Conservation (phyloP, 1,140 invertebrate genomes). For the Heliconius congener region DNA sequence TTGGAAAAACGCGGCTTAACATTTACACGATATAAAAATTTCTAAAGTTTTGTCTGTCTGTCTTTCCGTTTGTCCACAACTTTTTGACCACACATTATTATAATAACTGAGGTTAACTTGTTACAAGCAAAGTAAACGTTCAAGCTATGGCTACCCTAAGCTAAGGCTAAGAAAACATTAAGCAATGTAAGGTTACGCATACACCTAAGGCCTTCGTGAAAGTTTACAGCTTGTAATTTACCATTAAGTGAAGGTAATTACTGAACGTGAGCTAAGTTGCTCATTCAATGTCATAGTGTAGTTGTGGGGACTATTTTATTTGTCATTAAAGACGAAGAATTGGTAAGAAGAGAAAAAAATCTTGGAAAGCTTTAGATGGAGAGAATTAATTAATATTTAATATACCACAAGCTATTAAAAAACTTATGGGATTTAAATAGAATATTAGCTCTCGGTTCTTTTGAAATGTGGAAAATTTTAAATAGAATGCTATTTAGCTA, state of each 20-base stretch:
- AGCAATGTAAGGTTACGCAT: constrained; percentile 8
- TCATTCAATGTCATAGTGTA: constrained; percentile 6
- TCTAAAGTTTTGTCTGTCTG: too few species aligned
- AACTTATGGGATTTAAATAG: not conserved
- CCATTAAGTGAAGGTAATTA: not conserved
- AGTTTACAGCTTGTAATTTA: not conserved
- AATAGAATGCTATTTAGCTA: too few species aligned
- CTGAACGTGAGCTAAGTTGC: not conserved
- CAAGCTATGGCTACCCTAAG: not conserved
- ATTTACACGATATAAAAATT: too few species aligned
- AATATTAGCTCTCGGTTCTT: not conserved
- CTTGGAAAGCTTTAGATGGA: too few species aligned
- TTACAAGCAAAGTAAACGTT: not conserved
- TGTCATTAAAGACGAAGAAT: not conserved
- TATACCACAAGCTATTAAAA: not conserved
- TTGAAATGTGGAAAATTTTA: too few species aligned
- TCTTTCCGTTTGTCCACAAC: too few species aligned
- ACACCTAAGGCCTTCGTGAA: not conserved
- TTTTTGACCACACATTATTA: too few species aligned
- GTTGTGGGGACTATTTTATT: not conserved
- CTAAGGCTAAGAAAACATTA: not conserved
- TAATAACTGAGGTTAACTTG: too few species aligned
- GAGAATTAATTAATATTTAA: not conserved
- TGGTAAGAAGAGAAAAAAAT: too few species aligned
- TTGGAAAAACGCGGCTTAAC: too few species aligned